These are phyloP conservation scores for Sclerurus mexicanus DNA, from an alignment of 2,113 vertebrate species.

Conservation along the genomic window DNA sequence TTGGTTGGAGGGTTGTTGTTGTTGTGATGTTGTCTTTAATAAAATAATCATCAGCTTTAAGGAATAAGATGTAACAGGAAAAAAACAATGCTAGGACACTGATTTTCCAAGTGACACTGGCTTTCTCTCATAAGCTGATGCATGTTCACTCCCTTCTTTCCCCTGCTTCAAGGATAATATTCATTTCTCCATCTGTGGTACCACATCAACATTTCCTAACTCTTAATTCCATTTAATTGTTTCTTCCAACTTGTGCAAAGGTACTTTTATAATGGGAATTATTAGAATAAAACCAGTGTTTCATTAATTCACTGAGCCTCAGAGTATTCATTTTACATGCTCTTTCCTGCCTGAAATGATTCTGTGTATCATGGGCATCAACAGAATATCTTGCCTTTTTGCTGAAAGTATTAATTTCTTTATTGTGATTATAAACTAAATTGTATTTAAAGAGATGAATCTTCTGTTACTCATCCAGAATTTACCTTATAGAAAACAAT, in stretches of 20 bases:
- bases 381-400: neutral
- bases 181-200: neutral
- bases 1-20: too few species aligned
- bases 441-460: neutral
- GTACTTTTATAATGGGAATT: neutral
- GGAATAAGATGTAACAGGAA: neutral
- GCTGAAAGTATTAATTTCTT: neutral
- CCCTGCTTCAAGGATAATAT: neutral
- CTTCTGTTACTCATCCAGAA: neutral
- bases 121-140: neutral
- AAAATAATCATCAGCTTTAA: neutral
- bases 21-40: neutral
- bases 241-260: neutral
- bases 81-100: neutral
- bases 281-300: neutral
- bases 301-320: neutral
- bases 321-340: neutral
- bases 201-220: neutral
- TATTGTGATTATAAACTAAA: neutral
- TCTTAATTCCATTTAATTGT: neutral
- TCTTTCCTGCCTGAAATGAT: neutral
- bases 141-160: neutral
- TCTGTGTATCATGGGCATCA: neutral
- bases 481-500: neutral
- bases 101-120: neutral